These are phyloP conservation scores for Takifugu flavidus DNA, from an alignment of 2,113 vertebrate species.

Conservation along the genomic window DNA sequence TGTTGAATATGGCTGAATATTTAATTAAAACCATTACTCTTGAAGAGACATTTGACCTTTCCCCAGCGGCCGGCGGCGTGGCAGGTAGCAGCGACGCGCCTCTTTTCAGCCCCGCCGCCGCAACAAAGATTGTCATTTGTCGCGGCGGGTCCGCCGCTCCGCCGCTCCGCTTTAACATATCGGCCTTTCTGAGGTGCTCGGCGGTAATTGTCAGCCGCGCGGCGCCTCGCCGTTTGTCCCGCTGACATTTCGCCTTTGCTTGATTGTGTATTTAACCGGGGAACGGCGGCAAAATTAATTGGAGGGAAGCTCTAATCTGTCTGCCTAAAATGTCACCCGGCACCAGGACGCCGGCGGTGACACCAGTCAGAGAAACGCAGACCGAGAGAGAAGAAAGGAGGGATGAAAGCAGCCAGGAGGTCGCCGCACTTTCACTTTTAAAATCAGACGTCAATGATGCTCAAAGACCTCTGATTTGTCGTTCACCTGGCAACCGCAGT, in stretches of 20 bases:
- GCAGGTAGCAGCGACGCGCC: constrained; percentile 2
- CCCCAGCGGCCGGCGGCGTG: not conserved
- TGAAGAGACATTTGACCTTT: constrained; percentile 39
- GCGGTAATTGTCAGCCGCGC: constrained; percentile 74
- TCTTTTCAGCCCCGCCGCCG: constrained; percentile 18
- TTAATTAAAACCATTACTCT: not conserved
- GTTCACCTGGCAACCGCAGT: constrained; percentile 19
- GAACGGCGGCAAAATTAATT: constrained; percentile 76
- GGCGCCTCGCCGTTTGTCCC: constrained; percentile 72
- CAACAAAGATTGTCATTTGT: constrained; percentile 47
- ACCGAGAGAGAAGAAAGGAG: not conserved
- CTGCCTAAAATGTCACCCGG: constrained; percentile 78
- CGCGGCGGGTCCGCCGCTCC: not conserved
- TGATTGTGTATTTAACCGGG: constrained; percentile 80
- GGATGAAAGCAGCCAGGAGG: not conserved
- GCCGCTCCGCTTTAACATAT: constrained; percentile 70
- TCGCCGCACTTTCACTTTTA: too few relatives aligned
- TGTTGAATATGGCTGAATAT: not conserved
- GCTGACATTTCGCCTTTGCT: constrained; percentile 79
- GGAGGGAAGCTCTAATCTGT: constrained; percentile 74
- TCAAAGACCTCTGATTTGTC: constrained; percentile 4
- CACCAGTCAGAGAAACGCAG: constrained; percentile 16
- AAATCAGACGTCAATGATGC: constrained; percentile 2
- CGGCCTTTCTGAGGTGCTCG: constrained; percentile 75
- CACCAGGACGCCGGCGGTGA: constrained; percentile 56